These are phyloP conservation scores for Thereva unica DNA, from an alignment of 2,888 invertebrate species.

Conservation along the genomic window DNA sequence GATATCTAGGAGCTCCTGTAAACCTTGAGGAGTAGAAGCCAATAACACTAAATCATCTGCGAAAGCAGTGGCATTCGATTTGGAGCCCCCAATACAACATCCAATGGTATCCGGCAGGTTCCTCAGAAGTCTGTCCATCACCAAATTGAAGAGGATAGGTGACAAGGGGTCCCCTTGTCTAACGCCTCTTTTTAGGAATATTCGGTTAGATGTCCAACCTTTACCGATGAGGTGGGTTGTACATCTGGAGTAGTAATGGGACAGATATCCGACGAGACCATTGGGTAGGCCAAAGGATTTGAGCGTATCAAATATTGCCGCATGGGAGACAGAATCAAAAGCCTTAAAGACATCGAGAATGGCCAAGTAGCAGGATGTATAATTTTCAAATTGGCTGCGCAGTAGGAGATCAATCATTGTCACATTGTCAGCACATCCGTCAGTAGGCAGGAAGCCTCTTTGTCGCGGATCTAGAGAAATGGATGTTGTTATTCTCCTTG, in stretches of 20 bases:
- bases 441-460: neutral
- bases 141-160: neutral
- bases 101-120: neutral
- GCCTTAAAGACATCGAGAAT: neutral
- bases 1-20: neutral
- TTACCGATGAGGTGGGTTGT: neutral
- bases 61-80: neutral
- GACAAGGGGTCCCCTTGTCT: slow-evolving; percentile 1
- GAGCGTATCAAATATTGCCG: neutral
- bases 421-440: neutral
- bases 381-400: neutral
- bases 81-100: neutral
- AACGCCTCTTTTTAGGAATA: neutral
- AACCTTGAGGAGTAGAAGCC: neutral
- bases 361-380: neutral
- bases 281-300: neutral
- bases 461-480: neutral
- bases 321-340: neutral
- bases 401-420: neutral
- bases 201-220: neutral
- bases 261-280: neutral
- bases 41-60: neutral
- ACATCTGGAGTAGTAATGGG: neutral
- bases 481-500: neutral
- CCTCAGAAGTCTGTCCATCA: slow-evolving; percentile 6